Evolutionary conservation across 2,797 vertebrate genomes (phyloP).

Genomic region (Megaceryle alcyon): DNA sequence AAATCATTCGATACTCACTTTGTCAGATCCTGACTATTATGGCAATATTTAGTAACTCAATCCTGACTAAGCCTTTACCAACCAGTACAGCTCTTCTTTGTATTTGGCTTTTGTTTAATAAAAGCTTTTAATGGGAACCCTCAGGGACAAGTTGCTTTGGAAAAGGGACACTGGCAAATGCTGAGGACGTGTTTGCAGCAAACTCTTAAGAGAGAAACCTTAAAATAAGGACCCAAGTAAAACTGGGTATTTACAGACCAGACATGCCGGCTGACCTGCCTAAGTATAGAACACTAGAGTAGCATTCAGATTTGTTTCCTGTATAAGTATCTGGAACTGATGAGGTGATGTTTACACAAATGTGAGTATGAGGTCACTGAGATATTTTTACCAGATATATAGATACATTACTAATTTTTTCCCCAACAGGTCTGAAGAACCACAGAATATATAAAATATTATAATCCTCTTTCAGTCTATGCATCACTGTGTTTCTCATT

Average conservation of each 20-base stretch:
- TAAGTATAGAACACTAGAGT: constrained; percentile 83
- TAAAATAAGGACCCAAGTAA: constrained; percentile 80
- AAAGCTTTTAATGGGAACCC: constrained; percentile 52
- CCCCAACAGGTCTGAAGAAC: constrained; percentile 74
- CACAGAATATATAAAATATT: constrained; percentile 49
- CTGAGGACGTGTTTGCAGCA: constrained; percentile 7
- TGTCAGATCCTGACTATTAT: constrained; percentile 48
- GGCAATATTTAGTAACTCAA: constrained; percentile 67
- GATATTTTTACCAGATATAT: constrained; percentile 84
- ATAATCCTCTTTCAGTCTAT: constrained; percentile 3
- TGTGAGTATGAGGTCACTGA: constrained; percentile 82
- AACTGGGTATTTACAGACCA: constrained; percentile 80
- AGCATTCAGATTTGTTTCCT: constrained; percentile 82
- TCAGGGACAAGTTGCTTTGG: not conserved
- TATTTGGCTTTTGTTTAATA: constrained; percentile 47
- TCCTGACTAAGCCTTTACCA: constrained; percentile 30
- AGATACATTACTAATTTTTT: constrained; percentile 82
- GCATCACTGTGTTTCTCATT: constrained; percentile 28
- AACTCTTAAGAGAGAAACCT: constrained; percentile 71
- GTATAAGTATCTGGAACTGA: constrained; percentile 80
- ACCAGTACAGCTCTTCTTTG: constrained; percentile 25
- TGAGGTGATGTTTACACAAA: constrained; percentile 84
- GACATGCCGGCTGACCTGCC: constrained; percentile 79
- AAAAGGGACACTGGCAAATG: constrained; percentile 29
- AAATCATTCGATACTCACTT: constrained; percentile 72